Evolutionary conservation across 2,888 invertebrate species (phyloP), one percentile per base, ranked within the genome.

Genomic region (Sarcophaga variegata): DNA sequence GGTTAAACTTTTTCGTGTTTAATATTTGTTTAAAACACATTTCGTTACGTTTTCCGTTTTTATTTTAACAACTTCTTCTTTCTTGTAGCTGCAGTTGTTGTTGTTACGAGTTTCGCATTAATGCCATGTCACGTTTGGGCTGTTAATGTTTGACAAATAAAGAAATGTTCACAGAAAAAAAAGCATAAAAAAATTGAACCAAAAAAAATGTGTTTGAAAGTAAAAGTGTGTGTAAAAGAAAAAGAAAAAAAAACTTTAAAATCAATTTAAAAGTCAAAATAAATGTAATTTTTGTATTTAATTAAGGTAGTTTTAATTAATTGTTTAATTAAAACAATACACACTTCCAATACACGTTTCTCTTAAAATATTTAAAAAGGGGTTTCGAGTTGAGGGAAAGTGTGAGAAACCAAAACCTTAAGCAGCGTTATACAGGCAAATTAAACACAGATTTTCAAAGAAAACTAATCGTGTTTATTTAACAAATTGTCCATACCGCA

Each of bases 91-190:
- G 20, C 70, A 63, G 27, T 70, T 70, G 47, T 78, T 78, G 22
- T 37, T 10, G 37, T 2, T 37, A 10, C 10, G 37, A 37, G 10
- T 37, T 37, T 37, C 37, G 60, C 64, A 74, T 87, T 79, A 83
- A 67, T 79, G 83, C 59, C 70, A 62, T 67, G 81, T 84, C 87
- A 87, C 87, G 87, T 87, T 84, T 81, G 54, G 77, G 71, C 70
- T 67, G 76, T 71, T 67, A 75, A 70, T 49, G 47, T 66, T 37
- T 37, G 37, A 37, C 20, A 12, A 66, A 70, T 78, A 78, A 74
- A 74, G 66, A 54, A 79, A 17, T 49, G 64, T 78, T 45, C 11
- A 63, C 74, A 59, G 22, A 12, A 27, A 11, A 37, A 25, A 37
- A 66, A 10, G 37, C 37, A 37, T 10, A 64, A 45, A 20, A 77